These are phyloP conservation scores for Megathymus violae DNA, from an alignment of 1,140 invertebrate genomes.

Conservation along the genomic window DNA sequence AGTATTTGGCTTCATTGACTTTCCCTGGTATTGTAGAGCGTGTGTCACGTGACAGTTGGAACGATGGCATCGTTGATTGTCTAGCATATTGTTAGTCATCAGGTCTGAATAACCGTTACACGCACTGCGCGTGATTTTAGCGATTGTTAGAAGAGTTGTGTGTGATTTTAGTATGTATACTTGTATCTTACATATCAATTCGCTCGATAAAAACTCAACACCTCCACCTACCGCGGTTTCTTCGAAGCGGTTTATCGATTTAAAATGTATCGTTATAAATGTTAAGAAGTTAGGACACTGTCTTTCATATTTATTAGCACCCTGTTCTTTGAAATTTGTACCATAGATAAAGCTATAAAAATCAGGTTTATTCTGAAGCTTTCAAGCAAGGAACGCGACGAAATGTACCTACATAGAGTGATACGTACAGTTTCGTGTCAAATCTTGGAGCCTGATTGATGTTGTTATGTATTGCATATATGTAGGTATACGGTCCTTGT, in stretches of 20 bases:
- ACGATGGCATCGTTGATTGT: too few relatives aligned
- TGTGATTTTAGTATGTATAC: conserved; percentile 10
- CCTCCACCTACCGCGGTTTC: conserved; percentile 12
- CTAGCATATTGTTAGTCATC: not conserved
- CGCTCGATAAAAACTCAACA: conserved; percentile 39
- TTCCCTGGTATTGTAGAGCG: not conserved
- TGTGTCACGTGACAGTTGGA: too few relatives aligned
- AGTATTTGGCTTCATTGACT: not conserved
- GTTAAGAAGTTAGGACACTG: conserved; percentile 29
- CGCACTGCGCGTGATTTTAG: not conserved
- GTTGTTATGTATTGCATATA: conserved; percentile 4
- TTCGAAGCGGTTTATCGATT: conserved; percentile 26
- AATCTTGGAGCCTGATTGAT: conserved; percentile 6
- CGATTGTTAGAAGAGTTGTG: conserved; percentile 15
- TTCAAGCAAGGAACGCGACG: conserved; percentile 15
- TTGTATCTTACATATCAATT: conserved; percentile 68
- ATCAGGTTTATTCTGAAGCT: conserved; percentile 18
- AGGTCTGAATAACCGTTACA: not conserved
- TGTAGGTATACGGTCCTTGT: conserved; percentile 5
- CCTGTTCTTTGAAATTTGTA: conserved; percentile 53
- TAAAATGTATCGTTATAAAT: conserved; percentile 32
- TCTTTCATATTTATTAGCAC: conserved; percentile 57
- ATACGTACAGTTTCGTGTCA: conserved; percentile 16
- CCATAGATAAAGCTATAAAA: conserved; percentile 32
- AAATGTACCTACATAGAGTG: conserved; percentile 20